Conservation (phyloP, 1,140 invertebrate species). For the Drosophila lacteicornis region DNA sequence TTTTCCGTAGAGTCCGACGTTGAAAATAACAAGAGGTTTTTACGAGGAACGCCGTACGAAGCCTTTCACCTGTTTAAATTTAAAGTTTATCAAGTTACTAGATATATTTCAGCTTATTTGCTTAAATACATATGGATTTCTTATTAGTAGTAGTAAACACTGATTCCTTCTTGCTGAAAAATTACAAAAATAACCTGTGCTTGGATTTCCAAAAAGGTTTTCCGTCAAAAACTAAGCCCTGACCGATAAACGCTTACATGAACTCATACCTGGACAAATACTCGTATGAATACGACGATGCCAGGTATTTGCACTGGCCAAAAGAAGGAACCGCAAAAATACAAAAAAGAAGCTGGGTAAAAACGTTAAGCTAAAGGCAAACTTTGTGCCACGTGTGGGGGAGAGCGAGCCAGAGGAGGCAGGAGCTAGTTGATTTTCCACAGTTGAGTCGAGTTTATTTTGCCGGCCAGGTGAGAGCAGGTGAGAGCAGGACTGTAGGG, state of each 20-base stretch:
- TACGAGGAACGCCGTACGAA: background rate
- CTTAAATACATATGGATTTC: background rate
- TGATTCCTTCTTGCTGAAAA: background rate
- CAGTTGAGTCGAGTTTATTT: conserved; percentile 81
- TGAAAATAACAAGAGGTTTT: conserved; percentile 1
- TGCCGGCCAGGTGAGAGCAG: conserved; percentile 65
- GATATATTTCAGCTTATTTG: background rate
- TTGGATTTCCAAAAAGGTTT: conserved; percentile 19
- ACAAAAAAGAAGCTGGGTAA: conserved; percentile 1
- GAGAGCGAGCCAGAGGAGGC: conserved; percentile 10
- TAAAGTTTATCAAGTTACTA: background rate
- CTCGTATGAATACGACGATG: conserved; percentile 27
- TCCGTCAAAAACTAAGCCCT: conserved; percentile 32
- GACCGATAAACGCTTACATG: conserved; percentile 61
- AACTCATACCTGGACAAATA: conserved; percentile 28
- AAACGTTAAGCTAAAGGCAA: conserved; percentile 65
- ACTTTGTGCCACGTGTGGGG: conserved; percentile 64
- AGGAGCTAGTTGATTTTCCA: conserved; percentile 74
- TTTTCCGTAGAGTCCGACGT: background rate
- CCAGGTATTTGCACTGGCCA: conserved; percentile 66
- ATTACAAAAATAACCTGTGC: conserved; percentile 3
- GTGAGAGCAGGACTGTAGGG: conserved; percentile 6
- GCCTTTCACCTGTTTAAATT: background rate
- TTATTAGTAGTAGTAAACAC: background rate
- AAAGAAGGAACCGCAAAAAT: conserved; percentile 35